Conservation (phyloP, 2,797 vertebrate species). For the Potorous gilbertii region DNA sequence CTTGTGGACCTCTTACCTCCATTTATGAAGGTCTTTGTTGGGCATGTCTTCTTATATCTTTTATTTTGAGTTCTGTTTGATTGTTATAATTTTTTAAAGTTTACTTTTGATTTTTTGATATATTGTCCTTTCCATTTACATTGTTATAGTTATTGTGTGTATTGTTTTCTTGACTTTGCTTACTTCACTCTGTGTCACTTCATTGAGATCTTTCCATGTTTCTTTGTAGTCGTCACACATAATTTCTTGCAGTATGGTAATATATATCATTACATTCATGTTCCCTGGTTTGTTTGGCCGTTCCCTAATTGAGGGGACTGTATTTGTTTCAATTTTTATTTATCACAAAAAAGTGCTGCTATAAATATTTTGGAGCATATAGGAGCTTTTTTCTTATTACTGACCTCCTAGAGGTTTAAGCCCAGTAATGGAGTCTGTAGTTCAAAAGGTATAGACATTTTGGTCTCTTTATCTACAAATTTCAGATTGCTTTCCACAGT, state of each 20-base stretch:
- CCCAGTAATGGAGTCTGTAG: not conserved
- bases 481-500: not conserved
- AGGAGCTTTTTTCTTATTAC: not conserved
- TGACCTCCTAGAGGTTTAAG: not conserved
- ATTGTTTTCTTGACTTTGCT: not conserved
- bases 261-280: not conserved
- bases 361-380: not conserved
- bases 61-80: not conserved
- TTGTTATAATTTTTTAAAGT: not conserved
- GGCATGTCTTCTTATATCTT: not conserved
- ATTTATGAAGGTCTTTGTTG: not conserved
- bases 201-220: not conserved
- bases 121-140: not conserved
- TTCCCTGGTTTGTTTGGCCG: not conserved
- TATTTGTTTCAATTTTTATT: not conserved
- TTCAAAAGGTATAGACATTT: not conserved
- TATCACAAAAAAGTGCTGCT: not conserved
- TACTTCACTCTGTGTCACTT: not conserved
- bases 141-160: not conserved
- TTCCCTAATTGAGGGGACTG: not conserved
- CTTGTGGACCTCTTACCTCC: not conserved
- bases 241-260: not conserved
- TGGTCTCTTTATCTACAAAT: not conserved
- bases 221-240: not conserved
- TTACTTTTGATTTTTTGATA: not conserved